A percentile compares a stretch with the other conserved stretches of the same genome.
These are phyloP conservation scores for Danionella cerebrum DNA, from an alignment of 2,113 vertebrate species.

Conservation along the genomic window DNA sequence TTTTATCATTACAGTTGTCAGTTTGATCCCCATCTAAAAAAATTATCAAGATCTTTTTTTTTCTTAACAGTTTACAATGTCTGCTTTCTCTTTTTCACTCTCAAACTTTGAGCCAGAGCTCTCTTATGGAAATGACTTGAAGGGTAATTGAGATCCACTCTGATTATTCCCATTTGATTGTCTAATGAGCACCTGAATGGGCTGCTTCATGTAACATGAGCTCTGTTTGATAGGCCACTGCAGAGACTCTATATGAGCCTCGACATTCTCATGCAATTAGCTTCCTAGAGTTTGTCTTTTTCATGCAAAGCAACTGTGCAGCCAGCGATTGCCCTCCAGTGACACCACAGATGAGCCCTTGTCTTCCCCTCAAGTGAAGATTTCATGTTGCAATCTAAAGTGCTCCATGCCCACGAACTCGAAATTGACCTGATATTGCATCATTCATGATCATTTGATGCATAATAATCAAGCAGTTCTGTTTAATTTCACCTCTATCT, in stretches of 20 bases:
- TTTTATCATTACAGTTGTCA: no score
- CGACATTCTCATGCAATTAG: slow-evolving; percentile 40
- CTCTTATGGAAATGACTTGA: slow-evolving; percentile 49
- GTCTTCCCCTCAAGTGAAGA: background rate
- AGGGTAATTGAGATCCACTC: slow-evolving; percentile 57
- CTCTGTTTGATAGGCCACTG: slow-evolving; percentile 43
- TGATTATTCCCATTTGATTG: slow-evolving; percentile 63
- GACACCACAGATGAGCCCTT: background rate
- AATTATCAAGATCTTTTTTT: no score
- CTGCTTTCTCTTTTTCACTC: slow-evolving; percentile 25
- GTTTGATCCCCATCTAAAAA: no score
- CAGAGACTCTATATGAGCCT: slow-evolving; percentile 44
- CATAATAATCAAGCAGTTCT: no score
- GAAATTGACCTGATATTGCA: background rate
- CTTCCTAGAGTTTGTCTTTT: slow-evolving; percentile 33
- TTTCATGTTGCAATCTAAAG: background rate
- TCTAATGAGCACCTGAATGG: slow-evolving; percentile 61
- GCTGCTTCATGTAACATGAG: slow-evolving; percentile 50
- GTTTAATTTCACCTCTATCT: no score
- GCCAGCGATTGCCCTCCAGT: slow-evolving; percentile 23
- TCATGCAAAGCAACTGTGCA: slow-evolving; percentile 10
- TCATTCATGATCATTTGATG: background rate
- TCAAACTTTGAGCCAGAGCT: slow-evolving; percentile 49
- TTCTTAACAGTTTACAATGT: no score
- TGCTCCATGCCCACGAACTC: background rate